Evolutionary conservation across 1,140 invertebrate genomes (phyloP).

Genomic region (Drosophila eugracilis): DNA sequence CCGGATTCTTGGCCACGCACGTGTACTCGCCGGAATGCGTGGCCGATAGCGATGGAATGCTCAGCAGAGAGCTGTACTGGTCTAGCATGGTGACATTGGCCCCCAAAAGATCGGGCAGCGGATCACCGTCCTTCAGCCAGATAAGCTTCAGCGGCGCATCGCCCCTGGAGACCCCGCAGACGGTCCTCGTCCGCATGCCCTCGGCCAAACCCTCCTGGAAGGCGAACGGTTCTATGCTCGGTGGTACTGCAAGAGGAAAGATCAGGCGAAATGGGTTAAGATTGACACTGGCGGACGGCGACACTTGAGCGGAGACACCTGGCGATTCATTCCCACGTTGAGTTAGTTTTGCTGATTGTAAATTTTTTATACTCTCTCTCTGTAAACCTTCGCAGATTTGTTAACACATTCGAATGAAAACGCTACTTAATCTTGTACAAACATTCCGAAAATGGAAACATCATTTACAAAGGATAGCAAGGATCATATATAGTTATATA

Average conservation of each 20-base stretch:
- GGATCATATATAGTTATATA: constrained; percentile 42
- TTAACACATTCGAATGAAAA: constrained; percentile 62
- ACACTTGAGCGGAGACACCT: background rate
- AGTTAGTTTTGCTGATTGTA: constrained; percentile 24
- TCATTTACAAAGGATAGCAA: constrained; percentile 54
- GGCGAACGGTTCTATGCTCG: constrained; percentile 93
- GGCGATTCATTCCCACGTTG: constrained; percentile 53
- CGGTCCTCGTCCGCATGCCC: constrained; percentile 93
- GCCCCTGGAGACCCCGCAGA: constrained; percentile 93
- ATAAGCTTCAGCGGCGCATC: constrained; percentile 90
- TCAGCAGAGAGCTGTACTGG: constrained; percentile 91
- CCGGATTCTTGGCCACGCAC: constrained; percentile 92
- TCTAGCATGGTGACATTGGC: constrained; percentile 90
- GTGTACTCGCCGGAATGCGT: constrained; percentile 92
- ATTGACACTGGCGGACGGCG: constrained; percentile 39
- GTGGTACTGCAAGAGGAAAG: constrained; percentile 91
- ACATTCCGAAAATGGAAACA: constrained; percentile 75
- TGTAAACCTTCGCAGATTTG: constrained; percentile 83
- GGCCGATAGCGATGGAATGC: constrained; percentile 90
- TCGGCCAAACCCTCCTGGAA: constrained; percentile 93
- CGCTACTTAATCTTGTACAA: constrained; percentile 71
- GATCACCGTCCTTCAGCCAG: constrained; percentile 92
- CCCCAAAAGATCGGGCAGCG: constrained; percentile 87
- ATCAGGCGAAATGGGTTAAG: constrained; percentile 85
- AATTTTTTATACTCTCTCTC: constrained; percentile 23